phyloP scores from a whole-genome alignment of 2,888 invertebrate species.

The Caenorhabditis sulstoni region DNA sequence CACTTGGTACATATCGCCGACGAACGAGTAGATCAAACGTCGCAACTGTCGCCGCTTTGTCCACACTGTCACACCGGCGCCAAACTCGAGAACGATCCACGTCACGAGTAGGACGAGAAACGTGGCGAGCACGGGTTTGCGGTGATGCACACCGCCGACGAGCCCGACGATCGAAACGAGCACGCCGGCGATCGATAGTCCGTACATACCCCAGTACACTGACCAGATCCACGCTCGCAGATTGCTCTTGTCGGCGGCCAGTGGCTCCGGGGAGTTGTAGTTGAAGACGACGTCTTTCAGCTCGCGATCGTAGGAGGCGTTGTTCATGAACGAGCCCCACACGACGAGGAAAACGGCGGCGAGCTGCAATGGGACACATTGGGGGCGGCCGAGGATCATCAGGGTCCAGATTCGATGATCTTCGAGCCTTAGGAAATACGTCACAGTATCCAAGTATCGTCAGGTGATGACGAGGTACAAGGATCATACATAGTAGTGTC shows the following conservation, averaged over 20 bases:
- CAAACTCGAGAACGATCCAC: conserved; percentile 17
- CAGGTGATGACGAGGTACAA: too few relatives aligned
- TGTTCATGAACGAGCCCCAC: conserved; percentile 30
- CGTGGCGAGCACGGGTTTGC: neutral
- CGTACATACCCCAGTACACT: conserved; percentile 39
- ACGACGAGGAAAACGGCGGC: conserved; percentile 16
- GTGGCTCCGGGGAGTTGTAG: conserved; percentile 31
- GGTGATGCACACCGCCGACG: conserved; percentile 7
- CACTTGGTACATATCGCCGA: conserved; percentile 20
- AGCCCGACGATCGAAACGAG: conserved; percentile 27
- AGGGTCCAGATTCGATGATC: too few relatives aligned
- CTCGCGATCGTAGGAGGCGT: conserved; percentile 16
- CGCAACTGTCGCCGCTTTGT: conserved; percentile 8
- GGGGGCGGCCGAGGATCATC: too few relatives aligned
- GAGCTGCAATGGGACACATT: too few relatives aligned
- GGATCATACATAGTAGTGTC: too few relatives aligned
- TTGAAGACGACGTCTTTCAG: conserved; percentile 45
- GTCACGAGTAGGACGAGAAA: conserved; percentile 15
- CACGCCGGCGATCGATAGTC: conserved; percentile 13
- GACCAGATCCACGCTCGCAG: conserved; percentile 35
- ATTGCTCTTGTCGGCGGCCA: conserved; percentile 24
- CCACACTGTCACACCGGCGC: conserved; percentile 20
- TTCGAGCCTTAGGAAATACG: too few relatives aligned
- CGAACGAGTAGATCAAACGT: conserved; percentile 19
- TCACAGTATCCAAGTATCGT: too few relatives aligned